Conservation (phyloP, 2,888 invertebrate genomes). For the Clostera curtula region DNA sequence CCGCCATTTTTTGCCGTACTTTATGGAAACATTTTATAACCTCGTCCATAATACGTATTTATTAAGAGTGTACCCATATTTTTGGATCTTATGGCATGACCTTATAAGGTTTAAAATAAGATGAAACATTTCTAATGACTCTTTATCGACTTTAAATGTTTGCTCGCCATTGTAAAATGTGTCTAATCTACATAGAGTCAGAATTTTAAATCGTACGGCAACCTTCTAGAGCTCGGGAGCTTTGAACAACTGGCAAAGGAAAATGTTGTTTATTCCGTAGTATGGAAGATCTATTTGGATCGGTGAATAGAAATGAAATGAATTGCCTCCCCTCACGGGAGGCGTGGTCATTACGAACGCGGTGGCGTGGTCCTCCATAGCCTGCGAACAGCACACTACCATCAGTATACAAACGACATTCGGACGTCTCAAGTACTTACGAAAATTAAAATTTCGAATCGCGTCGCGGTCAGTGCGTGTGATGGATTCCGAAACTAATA, state of each 20-base stretch:
- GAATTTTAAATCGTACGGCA: conserved; percentile 5
- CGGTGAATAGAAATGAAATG: conserved; percentile 3
- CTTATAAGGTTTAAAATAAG: conserved; percentile 11
- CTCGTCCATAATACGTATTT: conserved; percentile 25
- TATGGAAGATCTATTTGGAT: conserved; percentile 5
- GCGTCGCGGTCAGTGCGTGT: conserved; percentile 21
- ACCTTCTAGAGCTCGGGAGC: background rate
- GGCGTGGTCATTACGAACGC: conserved; percentile 36
- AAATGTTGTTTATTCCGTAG: accelerated
- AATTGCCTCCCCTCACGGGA: conserved; percentile 29
- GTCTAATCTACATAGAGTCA: accelerated
- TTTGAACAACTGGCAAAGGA: background rate
- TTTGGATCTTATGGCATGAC: background rate
- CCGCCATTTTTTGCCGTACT: conserved; percentile 24
- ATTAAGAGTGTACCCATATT: conserved; percentile 5
- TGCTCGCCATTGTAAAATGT: conserved; percentile 1
- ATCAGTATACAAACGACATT: conserved; percentile 39
- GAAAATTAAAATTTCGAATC: conserved; percentile 18
- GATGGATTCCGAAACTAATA: conserved; percentile 65
- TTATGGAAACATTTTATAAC: conserved; percentile 12
- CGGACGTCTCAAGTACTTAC: conserved; percentile 42
- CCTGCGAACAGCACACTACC: conserved; percentile 26
- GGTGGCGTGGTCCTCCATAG: too few species aligned
- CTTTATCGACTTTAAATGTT: background rate
- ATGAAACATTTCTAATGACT: conserved; percentile 6